A percentile compares a stretch with the other conserved stretches of the same genome.
Evolutionary conservation across 2,113 vertebrate genomes (phyloP).

Genomic region (Hemibagrus wyckioides): DNA sequence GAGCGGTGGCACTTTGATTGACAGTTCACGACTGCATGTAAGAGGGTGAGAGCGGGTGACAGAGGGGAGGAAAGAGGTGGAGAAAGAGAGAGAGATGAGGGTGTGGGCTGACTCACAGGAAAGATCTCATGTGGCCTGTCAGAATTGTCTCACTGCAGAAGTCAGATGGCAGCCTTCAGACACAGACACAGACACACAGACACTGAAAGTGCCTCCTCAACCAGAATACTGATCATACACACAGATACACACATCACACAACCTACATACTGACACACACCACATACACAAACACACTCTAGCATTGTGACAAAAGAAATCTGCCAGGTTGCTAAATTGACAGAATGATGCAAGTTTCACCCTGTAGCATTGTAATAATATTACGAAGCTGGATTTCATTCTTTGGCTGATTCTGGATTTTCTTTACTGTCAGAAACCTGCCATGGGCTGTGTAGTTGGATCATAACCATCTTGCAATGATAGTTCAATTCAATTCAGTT

Average conservation of each 20-base stretch:
- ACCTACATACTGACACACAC: constrained; percentile 4
- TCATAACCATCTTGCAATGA: neutral
- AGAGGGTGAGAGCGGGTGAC: constrained; percentile 22
- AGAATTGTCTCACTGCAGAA: constrained; percentile 34
- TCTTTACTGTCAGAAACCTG: neutral
- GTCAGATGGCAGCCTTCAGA: constrained; percentile 28
- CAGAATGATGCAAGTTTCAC: constrained; percentile 8
- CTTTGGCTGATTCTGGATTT: neutral
- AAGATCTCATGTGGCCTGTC: constrained; percentile 40
- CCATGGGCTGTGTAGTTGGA: neutral
- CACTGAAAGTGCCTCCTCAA: constrained; percentile 1
- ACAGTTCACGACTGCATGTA: constrained; percentile 31
- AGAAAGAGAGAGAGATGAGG: constrained; percentile 4
- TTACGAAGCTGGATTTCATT: constrained; percentile 2
- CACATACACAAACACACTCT: neutral
- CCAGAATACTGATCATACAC: constrained; percentile 43
- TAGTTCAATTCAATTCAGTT: too few relatives aligned
- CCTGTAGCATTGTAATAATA: neutral
- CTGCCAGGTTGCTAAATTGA: constrained; percentile 11
- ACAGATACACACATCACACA: constrained; percentile 27
- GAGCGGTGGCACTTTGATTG: constrained; percentile 37
- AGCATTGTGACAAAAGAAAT: neutral
- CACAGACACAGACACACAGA: constrained; percentile 5
- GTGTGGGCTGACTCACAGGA: constrained; percentile 33
- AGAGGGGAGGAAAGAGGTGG: constrained; percentile 6